A percentile compares a stretch with the other conserved stretches of the same genome.
These are phyloP conservation scores for Ruditapes philippinarum DNA, from an alignment of 1,140 invertebrate genomes.

Conservation along the genomic window DNA sequence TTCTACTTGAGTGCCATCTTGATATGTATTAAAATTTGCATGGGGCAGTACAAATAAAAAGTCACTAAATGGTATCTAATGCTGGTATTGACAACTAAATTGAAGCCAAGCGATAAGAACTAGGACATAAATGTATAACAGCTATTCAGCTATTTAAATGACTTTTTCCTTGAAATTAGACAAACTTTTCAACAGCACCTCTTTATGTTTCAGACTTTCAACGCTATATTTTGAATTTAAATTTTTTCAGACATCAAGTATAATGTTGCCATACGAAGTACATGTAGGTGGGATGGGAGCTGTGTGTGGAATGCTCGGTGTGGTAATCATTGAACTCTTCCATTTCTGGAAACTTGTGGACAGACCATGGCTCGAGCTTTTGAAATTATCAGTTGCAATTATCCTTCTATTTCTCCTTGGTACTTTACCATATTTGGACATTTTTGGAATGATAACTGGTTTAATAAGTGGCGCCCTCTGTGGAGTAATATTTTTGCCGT, in stretches of 20 bases:
- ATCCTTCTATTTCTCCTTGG: constrained; percentile 73
- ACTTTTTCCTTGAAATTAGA: no score
- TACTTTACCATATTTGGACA: constrained; percentile 79
- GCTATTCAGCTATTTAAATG: no score
- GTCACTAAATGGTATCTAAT: no score
- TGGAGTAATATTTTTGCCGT: constrained; percentile 77
- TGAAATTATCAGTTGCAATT: constrained; percentile 74
- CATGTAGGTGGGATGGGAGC: constrained; percentile 80
- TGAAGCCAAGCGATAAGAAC: no score
- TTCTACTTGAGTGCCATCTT: no score
- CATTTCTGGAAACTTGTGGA: constrained; percentile 80
- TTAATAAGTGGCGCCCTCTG: constrained; percentile 74
- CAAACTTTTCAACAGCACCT: no score
- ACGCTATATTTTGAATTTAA: no score
- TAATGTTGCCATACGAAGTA: constrained; percentile 74
- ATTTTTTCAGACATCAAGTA: constrained; percentile 75
- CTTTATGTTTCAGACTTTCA: no score
- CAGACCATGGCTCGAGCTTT: constrained; percentile 71
- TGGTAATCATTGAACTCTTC: constrained; percentile 78
- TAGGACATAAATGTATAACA: no score
- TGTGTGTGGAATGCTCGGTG: constrained; percentile 77
- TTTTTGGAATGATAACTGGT: constrained; percentile 75
- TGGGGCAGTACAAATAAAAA: no score
- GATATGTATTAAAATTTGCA: no score
- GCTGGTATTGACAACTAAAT: no score